Conservation (phyloP, 1,140 invertebrate species). For the Orchesella cincta region DNA sequence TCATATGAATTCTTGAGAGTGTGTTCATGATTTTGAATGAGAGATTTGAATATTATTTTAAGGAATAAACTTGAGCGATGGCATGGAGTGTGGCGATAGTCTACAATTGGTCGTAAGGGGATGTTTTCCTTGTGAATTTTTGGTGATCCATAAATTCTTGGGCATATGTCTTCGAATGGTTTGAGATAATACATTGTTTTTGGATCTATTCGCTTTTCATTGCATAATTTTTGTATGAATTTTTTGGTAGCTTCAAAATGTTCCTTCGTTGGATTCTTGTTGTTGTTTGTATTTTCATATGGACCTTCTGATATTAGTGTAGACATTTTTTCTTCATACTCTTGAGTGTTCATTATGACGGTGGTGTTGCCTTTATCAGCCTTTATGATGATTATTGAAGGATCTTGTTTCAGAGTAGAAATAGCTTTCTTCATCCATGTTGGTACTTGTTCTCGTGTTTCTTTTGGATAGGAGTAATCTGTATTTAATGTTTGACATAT, state of each 20-base stretch:
- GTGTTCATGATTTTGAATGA: not conserved
- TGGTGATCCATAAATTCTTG: slow-evolving; percentile 9
- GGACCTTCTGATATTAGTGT: not conserved
- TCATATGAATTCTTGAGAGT: not conserved
- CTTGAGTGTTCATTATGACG: not conserved
- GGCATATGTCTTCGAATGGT: too few species aligned
- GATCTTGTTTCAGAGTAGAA: not conserved
- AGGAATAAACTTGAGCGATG: not conserved
- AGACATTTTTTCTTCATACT: not conserved
- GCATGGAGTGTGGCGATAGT: not conserved
- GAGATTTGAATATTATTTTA: not conserved
- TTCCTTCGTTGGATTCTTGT: not conserved
- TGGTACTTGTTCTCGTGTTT: not conserved
- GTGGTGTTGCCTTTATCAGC: not conserved
- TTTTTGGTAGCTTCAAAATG: not conserved
- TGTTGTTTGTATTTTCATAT: too few species aligned
- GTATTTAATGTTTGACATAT: not conserved
- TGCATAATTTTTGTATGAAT: not conserved
- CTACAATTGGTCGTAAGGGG: slow-evolving; percentile 3
- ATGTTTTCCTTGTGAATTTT: slow-evolving; percentile 22
- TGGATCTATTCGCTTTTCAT: not conserved
- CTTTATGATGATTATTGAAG: not conserved
- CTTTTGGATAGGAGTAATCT: not conserved
- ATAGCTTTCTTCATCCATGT: not conserved
- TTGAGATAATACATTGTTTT: too few species aligned